Conservation (phyloP, 2,113 vertebrate species). For the Trematocara nigrifrons region DNA sequence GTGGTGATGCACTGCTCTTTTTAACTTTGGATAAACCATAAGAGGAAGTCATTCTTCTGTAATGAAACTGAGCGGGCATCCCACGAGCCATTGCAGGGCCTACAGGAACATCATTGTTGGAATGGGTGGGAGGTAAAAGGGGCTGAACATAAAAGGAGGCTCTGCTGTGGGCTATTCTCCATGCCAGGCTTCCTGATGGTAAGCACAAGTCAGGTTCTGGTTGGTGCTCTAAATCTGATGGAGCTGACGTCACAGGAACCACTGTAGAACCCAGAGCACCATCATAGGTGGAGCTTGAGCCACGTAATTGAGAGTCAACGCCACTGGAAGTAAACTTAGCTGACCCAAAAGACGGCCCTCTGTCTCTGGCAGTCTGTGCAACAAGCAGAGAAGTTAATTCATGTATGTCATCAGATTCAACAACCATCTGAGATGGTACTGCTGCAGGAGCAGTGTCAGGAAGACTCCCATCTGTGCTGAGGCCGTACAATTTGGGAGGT, state of each 20-base stretch:
- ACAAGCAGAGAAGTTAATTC: not conserved
- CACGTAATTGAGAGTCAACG: fast-evolving
- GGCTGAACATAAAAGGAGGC: fast-evolving
- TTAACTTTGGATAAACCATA: fast-evolving
- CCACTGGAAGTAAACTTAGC: not conserved
- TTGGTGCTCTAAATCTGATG: fast-evolving
- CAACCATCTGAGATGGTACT: not conserved
- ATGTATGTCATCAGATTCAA: fast-evolving
- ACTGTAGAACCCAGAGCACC: not conserved
- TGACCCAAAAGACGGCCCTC: fast-evolving
- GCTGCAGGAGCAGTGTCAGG: fast-evolving
- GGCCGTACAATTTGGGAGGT: fast-evolving
- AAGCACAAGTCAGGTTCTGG: not conserved
- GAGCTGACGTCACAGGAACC: not conserved
- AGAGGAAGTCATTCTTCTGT: fast-evolving
- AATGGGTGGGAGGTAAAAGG: not conserved
- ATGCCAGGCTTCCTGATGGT: fast-evolving
- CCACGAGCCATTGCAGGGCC: not conserved
- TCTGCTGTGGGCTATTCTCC: fast-evolving
- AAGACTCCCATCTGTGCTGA: not conserved
- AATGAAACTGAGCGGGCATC: fast-evolving
- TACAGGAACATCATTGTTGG: not conserved
- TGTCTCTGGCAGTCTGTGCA: fast-evolving
- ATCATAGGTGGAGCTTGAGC: not conserved
- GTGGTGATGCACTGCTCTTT: fast-evolving